Evolutionary conservation across 2,113 vertebrate species (phyloP), one percentile per base, ranked within the genome.

Genomic region (Phaethon lepturus): DNA sequence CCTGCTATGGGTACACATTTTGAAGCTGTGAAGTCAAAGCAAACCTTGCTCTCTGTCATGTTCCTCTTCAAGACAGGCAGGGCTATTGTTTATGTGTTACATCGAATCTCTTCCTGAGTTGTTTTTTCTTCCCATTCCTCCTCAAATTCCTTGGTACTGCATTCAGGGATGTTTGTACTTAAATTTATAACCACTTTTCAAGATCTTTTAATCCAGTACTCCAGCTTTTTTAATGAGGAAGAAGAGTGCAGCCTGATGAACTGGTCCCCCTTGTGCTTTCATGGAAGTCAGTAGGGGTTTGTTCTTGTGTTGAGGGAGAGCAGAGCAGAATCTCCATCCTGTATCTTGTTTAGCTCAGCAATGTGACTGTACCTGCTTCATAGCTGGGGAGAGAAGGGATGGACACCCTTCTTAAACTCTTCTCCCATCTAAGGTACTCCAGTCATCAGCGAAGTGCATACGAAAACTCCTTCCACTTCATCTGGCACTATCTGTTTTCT

Each of bases 11-110:
- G 53, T 12, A 8, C 5, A 4, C 50, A 17, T 95, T 96, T 93
- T 94, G 82, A 93, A 94, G 40, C 35, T 87, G 47, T 94, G 59
- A 76, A 68, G 47, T 93, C 50, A 23, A 95, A 95, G 60, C 31
- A 8, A 55, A 35, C 25, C 22, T 91, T 96, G 91, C 60, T 75
- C 79, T 17, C 58, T 87, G 24, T 72, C 56, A 72, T 60, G 33
- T 73, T 86, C 24, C 10, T 52, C 53, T 56, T 76, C 55, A 71
- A 93, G 80, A 49, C 74, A 88, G 76, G 44, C 56, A 81, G 84
- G 53, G 42, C 68, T 81, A 59, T 38, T 80, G 42, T 7, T 85
- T 56, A 6, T 40, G 42, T 82, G 42, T 76, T 62, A 90, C n/a
- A 26, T 9, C 17, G 7, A 38, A 42, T 82, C 59, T 44, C 73